These are phyloP conservation scores for Notocelia uddmanniana DNA, from an alignment of 2,888 invertebrate species.

Conservation along the genomic window DNA sequence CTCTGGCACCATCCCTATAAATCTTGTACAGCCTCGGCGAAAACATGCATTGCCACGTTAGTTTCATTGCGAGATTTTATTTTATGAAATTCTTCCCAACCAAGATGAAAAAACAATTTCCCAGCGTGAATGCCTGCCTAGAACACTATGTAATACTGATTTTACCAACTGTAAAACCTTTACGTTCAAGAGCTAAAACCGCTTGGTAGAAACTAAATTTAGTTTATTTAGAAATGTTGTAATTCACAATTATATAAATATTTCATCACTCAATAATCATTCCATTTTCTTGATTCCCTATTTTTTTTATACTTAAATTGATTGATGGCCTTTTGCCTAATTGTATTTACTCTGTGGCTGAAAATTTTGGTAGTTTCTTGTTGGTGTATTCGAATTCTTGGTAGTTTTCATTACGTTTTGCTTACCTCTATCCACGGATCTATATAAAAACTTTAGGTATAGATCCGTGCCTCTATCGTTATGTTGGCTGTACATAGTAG, in stretches of 20 bases:
- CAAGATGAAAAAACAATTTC: slow-evolving; percentile 14
- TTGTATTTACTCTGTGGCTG: slow-evolving; percentile 1
- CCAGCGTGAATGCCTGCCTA: not conserved
- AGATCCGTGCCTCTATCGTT: too few relatives aligned
- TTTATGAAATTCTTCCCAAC: not conserved
- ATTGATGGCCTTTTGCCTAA: not conserved
- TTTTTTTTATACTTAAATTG: not conserved
- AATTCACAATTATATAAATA: slow-evolving; percentile 7
- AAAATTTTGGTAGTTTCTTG: not conserved
- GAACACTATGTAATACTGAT: not conserved
- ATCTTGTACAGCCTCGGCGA: slow-evolving; percentile 90
- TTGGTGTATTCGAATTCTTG: not conserved
- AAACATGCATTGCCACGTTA: slow-evolving; percentile 88
- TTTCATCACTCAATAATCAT: not conserved
- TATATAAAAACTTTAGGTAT: too few relatives aligned
- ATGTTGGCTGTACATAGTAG: too few relatives aligned
- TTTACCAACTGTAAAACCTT: not conserved
- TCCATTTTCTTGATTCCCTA: not conserved
- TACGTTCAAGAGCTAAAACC: not conserved
- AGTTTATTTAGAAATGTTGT: not conserved
- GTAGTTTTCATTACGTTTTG: too few relatives aligned
- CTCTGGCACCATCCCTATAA: slow-evolving; percentile 87
- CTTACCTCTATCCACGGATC: too few relatives aligned
- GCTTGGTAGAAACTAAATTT: not conserved
- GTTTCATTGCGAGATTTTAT: slow-evolving; percentile 67